Conservation (phyloP, 2,113 vertebrate species). For the Tautogolabrus adspersus region DNA sequence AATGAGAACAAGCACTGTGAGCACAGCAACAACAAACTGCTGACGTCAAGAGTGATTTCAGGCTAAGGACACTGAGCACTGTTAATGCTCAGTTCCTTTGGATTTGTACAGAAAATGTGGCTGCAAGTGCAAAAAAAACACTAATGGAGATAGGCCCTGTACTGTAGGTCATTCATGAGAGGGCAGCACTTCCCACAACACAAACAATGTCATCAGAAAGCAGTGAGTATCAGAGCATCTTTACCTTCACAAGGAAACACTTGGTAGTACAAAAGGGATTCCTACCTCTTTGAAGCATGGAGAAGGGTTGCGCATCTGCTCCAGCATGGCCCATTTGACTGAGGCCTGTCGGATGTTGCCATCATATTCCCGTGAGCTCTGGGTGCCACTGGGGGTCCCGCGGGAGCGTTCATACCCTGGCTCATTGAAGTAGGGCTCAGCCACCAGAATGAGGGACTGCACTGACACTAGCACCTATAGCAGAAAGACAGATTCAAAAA, state of each 20-base stretch:
- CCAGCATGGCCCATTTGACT: conserved; percentile 99
- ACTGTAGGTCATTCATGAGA: background rate
- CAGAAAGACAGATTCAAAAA: background rate
- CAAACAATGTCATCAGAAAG: background rate
- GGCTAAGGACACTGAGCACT: too few relatives aligned
- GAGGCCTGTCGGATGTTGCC: conserved; percentile 98
- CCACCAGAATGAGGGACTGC: conserved; percentile 97
- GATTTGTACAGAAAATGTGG: too few relatives aligned
- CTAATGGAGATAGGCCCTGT: too few relatives aligned
- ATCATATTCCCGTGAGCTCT: conserved; percentile 98
- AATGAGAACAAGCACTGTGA: too few relatives aligned
- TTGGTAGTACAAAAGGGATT: background rate
- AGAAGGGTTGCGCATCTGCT: conserved; percentile 96
- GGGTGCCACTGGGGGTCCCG: conserved; percentile 96
- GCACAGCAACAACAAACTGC: too few relatives aligned
- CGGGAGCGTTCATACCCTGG: conserved; percentile 97
- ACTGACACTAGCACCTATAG: conserved; percentile 96
- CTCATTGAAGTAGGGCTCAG: conserved; percentile 98
- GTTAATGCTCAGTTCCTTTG: too few relatives aligned
- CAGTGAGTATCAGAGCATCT: background rate
- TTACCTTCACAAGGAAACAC: background rate
- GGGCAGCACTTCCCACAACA: background rate
- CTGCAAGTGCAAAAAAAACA: too few relatives aligned
- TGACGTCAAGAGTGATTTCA: too few relatives aligned
- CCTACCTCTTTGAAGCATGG: conserved; percentile 98